Evolutionary conservation across 1,140 invertebrate species (phyloP).

Genomic region (Papilio xuthus): DNA sequence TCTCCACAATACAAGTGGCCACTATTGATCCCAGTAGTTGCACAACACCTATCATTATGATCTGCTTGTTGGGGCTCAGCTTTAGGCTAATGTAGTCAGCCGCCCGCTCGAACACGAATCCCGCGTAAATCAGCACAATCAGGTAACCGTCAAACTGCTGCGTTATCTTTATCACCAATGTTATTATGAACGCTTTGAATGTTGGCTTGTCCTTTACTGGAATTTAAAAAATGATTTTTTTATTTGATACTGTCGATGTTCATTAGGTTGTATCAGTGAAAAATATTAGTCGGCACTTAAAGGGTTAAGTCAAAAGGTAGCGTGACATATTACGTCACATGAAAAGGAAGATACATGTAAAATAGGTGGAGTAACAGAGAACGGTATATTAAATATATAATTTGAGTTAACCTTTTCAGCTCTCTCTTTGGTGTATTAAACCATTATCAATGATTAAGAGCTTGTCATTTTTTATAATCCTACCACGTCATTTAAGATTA

Average conservation of each 20-base stretch:
- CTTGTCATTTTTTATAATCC: too few species aligned
- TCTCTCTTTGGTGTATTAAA: too few species aligned
- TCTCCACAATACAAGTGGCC: slow-evolving; percentile 79
- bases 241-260: background rate
- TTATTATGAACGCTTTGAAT: slow-evolving; percentile 74
- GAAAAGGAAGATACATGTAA: background rate
- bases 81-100: slow-evolving; percentile 62
- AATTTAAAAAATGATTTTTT: slow-evolving; percentile 41
- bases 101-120: slow-evolving; percentile 70
- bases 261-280: too few species aligned
- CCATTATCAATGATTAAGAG: too few species aligned
- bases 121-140: slow-evolving; percentile 81
- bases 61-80: slow-evolving; percentile 77
- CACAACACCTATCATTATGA: slow-evolving; percentile 79
- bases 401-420: too few species aligned
- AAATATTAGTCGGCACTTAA: background rate
- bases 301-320: background rate
- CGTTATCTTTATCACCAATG: slow-evolving; percentile 70
- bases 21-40: slow-evolving; percentile 78
- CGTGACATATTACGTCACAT: background rate
- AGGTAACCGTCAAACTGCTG: slow-evolving; percentile 82
- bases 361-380: background rate
- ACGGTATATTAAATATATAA: too few species aligned
- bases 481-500: too few species aligned
- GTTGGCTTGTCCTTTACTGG: slow-evolving; percentile 70